Evolutionary conservation across 2,797 vertebrate genomes (phyloP).

Genomic region (Neopelma chrysocephalum): DNA sequence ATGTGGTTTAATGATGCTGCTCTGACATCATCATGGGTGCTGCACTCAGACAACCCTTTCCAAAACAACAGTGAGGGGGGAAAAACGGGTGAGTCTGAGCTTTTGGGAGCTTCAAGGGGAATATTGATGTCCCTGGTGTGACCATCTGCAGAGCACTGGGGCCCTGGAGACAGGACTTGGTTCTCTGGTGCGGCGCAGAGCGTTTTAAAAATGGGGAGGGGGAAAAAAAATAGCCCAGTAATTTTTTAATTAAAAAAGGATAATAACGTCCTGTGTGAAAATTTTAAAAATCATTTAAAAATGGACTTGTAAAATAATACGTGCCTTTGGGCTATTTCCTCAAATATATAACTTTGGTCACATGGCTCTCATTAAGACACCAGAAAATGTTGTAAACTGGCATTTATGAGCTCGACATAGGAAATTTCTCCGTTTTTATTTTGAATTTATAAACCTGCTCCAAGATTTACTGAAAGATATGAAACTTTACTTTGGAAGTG

Average conservation of each 20-base stretch:
- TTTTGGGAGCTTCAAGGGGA: neutral
- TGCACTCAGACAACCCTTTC: neutral
- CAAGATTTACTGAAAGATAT: constrained; percentile 59
- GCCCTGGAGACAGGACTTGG: neutral
- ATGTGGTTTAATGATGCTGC: neutral
- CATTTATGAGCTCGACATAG: constrained; percentile 51
- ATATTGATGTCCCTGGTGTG: neutral
- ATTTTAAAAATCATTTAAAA: constrained; percentile 17
- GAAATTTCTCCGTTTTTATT: constrained; percentile 63
- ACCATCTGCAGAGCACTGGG: neutral
- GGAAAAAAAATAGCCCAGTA: neutral
- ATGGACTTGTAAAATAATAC: constrained; percentile 12
- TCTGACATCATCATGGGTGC: neutral
- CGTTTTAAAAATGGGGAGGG: neutral
- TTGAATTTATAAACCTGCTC: constrained; percentile 33
- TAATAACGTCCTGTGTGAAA: constrained; percentile 25
- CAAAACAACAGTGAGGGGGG: neutral
- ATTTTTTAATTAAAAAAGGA: constrained; percentile 53
- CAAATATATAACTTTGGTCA: neutral
- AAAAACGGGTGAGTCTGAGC: too few species aligned
- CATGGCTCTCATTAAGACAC: constrained; percentile 60
- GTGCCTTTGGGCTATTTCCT: constrained; percentile 54
- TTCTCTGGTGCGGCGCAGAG: neutral
- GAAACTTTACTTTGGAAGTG: constrained; percentile 45
- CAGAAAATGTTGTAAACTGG: constrained; percentile 43